Conservation (phyloP, 64 coral and sea anemone species). For the Montipora efflorescens region DNA sequence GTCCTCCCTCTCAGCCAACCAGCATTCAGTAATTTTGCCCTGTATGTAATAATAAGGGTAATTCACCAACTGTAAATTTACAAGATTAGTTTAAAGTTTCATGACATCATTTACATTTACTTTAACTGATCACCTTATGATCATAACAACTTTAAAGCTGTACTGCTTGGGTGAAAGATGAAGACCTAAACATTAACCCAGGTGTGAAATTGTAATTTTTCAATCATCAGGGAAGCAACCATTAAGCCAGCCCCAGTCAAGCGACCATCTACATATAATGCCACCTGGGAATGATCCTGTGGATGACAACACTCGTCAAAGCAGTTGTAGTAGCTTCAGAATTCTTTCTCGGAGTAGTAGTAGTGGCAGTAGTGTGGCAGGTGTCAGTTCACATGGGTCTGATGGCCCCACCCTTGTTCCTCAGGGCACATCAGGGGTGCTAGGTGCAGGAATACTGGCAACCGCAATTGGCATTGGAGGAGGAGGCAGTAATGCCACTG, state of each 20-base stretch:
- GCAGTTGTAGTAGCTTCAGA: conserved; percentile 88
- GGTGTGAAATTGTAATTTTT: neutral
- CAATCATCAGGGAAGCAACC: neutral
- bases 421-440: conserved; percentile 37
- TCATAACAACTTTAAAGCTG: too few relatives aligned
- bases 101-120: too few relatives aligned
- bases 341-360: conserved; percentile 83
- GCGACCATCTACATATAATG: neutral
- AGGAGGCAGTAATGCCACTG: conserved; percentile 28
- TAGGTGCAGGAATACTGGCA: conserved; percentile 69
- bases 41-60: too few relatives aligned
- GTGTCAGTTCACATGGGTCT: conserved; percentile 66
- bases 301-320: conserved; percentile 73
- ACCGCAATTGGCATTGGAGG: conserved; percentile 26
- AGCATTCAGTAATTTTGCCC: too few relatives aligned
- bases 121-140: too few relatives aligned
- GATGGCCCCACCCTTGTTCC: conserved; percentile 34
- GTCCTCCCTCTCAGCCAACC: too few relatives aligned
- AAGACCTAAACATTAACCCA: neutral
- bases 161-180: neutral
- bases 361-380: conserved; percentile 82
- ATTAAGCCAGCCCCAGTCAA: neutral
- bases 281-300: neutral
- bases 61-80: too few relatives aligned
- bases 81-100: too few relatives aligned